Evolutionary conservation across 1,140 invertebrate species (phyloP).

Genomic region (Branchinecta lynchi): DNA sequence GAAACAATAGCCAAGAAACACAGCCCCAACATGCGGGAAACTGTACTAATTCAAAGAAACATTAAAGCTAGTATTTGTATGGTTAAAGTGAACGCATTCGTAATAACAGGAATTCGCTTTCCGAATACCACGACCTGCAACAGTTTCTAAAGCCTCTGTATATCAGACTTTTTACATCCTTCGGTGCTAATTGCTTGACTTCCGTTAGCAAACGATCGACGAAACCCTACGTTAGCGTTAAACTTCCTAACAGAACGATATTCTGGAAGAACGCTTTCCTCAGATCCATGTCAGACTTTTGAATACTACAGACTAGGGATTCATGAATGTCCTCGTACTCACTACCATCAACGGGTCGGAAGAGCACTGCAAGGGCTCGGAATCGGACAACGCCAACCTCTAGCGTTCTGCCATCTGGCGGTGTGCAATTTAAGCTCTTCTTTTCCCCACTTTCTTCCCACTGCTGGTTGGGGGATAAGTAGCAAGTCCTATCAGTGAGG

Average conservation of each 20-base stretch:
- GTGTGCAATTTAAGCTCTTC: conserved; percentile 73
- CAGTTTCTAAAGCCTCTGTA: too few species aligned
- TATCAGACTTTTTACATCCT: conserved; percentile 96
- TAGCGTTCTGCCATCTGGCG: conserved; percentile 86
- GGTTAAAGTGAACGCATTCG: too few species aligned
- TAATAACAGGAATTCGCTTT: too few species aligned
- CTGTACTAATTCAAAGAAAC: too few species aligned
- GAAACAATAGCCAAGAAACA: too few species aligned
- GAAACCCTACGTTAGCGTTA: conserved; percentile 89
- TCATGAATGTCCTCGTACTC: conserved; percentile 97
- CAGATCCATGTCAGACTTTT: conserved; percentile 96
- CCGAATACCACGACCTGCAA: too few species aligned
- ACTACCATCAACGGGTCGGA: conserved; percentile 91
- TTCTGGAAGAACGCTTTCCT: conserved; percentile 92
- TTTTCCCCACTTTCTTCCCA: conserved; percentile 78
- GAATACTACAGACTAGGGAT: conserved; percentile 77
- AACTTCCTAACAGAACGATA: conserved; percentile 95
- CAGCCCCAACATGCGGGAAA: too few species aligned
- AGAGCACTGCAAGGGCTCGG: conserved; percentile 91
- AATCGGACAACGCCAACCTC: conserved; percentile 90
- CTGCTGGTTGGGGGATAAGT: conserved; percentile 76
- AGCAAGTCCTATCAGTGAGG: conserved; percentile 92
- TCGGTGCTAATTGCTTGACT: conserved; percentile 80
- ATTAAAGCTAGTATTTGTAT: too few species aligned
- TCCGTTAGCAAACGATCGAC: conserved; percentile 87